phyloP scores from a whole-genome alignment of 2,113 vertebrate species.

The Cyprinodon variegatus region DNA sequence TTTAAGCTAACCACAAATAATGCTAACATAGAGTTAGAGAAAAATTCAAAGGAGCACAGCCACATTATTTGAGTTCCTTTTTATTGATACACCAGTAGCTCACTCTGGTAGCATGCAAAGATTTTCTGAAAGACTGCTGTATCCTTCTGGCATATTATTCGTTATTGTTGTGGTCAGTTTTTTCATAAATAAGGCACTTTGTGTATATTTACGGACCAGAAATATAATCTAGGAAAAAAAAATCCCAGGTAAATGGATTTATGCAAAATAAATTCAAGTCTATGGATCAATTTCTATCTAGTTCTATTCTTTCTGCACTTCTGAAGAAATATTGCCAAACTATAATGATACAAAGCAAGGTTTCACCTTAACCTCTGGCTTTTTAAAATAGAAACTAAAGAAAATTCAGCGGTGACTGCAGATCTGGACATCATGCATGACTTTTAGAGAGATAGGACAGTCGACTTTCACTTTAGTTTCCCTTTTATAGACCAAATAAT shows the following conservation, averaged over 20 bases:
- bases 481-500: slow-evolving; percentile 5
- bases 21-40: neutral
- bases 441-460: neutral
- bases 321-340: neutral
- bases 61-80: too few species aligned
- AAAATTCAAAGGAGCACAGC: too few species aligned
- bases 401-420: neutral
- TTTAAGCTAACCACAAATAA: neutral
- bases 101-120: too few species aligned
- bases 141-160: too few species aligned
- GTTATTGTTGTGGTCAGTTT: too few species aligned
- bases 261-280: too few species aligned
- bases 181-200: too few species aligned
- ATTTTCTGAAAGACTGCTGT: too few species aligned
- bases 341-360: neutral
- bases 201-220: too few species aligned
- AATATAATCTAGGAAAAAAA: neutral
- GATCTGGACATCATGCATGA: neutral
- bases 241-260: neutral
- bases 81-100: too few species aligned
- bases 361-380: neutral
- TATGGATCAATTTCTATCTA: neutral
- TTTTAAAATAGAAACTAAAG: neutral
- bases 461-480: slow-evolving; percentile 36
- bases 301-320: neutral